Conservation (phyloP, 2,888 invertebrate species). For the Pollenia griseotomentosa region DNA sequence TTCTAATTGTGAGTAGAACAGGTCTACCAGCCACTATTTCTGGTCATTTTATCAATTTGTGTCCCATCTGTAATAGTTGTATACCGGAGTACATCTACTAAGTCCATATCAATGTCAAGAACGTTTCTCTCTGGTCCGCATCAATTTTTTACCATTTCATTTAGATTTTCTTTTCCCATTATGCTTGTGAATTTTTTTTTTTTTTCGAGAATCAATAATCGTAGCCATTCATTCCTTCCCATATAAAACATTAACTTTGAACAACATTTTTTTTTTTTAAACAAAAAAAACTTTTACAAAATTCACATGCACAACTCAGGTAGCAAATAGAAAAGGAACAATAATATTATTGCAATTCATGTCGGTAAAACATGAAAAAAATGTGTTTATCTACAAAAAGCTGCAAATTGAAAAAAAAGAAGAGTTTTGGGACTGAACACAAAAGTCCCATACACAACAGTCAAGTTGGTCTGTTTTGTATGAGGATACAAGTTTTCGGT, state of each 20-base stretch:
- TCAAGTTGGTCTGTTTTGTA: background rate
- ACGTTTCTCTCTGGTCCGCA: no score
- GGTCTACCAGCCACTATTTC: no score
- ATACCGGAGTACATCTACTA: no score
- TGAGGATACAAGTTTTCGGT: conserved; percentile 47
- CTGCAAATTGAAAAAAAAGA: conserved; percentile 55
- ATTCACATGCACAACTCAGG: conserved; percentile 22
- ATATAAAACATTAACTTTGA: background rate
- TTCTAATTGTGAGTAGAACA: no score
- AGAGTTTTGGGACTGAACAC: conserved; percentile 33
- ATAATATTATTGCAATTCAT: conserved; percentile 60
- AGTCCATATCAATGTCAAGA: no score
- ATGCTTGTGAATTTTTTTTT: no score
- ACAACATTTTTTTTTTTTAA: conserved; percentile 28
- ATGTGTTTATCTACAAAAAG: conserved; percentile 50
- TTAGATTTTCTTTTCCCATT: no score
- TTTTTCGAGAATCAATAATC: background rate
- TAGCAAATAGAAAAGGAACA: conserved; percentile 24
- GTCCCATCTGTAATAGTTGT: no score
- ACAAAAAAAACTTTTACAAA: conserved; percentile 34
- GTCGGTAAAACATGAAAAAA: conserved; percentile 11
- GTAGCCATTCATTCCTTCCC: conserved; percentile 27
- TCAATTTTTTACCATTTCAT: no score
- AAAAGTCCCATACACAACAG: background rate
- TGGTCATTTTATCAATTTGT: no score